These are phyloP conservation scores for Labeo calbasu DNA, from an alignment of 2,797 vertebrate genomes.

Conservation along the genomic window DNA sequence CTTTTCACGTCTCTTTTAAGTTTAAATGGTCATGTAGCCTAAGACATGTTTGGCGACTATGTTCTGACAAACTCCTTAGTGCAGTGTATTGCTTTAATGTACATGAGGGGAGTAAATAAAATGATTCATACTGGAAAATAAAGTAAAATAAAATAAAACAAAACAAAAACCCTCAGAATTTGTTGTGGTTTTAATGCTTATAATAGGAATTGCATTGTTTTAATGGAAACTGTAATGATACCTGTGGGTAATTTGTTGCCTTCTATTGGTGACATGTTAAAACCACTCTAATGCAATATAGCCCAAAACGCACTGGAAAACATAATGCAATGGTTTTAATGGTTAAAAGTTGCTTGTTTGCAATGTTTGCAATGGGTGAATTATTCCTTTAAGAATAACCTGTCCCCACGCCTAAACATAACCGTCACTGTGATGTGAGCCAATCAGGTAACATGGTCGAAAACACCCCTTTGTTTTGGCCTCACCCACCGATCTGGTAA, in stretches of 20 bases:
- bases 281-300: neutral
- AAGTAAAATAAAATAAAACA: neutral
- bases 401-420: too few relatives aligned
- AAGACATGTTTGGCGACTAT: neutral
- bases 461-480: too few relatives aligned
- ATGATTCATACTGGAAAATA: neutral
- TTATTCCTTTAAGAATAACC: neutral
- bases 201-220: neutral
- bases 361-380: neutral
- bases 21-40: too few relatives aligned
- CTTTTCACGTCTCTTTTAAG: too few relatives aligned
- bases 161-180: too few relatives aligned
- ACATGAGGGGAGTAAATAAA: neutral
- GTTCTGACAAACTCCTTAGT: too few relatives aligned
- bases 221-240: neutral
- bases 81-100: neutral
- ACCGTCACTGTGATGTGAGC: too few relatives aligned
- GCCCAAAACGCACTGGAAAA: neutral
- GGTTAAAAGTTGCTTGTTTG: neutral
- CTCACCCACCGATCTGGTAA: too few relatives aligned
- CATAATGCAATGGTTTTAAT: neutral
- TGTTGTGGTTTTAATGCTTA: too few relatives aligned
- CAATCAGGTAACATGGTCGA: too few relatives aligned
- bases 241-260: neutral
- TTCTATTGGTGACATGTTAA: neutral